These are phyloP conservation scores for Dryoscopus gambensis DNA, from an alignment of 2,113 vertebrate species.

Conservation along the genomic window DNA sequence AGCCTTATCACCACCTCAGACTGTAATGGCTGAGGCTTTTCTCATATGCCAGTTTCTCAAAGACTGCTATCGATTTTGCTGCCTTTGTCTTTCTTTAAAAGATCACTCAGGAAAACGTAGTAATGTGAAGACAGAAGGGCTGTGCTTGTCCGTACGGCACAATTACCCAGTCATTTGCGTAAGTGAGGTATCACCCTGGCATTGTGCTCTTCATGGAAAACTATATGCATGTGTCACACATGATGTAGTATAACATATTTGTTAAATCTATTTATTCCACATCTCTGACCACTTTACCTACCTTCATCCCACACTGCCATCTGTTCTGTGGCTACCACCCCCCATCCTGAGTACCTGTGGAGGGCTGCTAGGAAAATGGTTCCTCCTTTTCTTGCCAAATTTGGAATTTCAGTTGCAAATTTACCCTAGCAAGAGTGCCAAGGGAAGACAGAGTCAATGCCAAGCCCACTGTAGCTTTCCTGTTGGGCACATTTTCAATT, in stretches of 20 bases:
- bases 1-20: background rate
- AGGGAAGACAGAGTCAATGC: slow-evolving; percentile 16
- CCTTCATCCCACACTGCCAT: slow-evolving; percentile 34
- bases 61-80: background rate
- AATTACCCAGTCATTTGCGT: background rate
- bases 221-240: slow-evolving; percentile 14
- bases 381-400: slow-evolving; percentile 54
- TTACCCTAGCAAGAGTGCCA: slow-evolving; percentile 30
- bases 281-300: slow-evolving; percentile 19
- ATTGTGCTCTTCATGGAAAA: background rate
- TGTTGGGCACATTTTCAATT: background rate
- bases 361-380: slow-evolving; percentile 35
- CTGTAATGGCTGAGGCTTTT: background rate
- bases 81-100: slow-evolving; percentile 1
- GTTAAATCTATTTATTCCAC: slow-evolving; percentile 30
- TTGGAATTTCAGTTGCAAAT: slow-evolving; percentile 52
- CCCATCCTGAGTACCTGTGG: slow-evolving; percentile 14
- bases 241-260: slow-evolving; percentile 9
- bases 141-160: background rate
- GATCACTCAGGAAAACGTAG: background rate
- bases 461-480: background rate
- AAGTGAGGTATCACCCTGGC: background rate
- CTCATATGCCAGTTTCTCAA: background rate
- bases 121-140: background rate
- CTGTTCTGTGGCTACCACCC: slow-evolving; percentile 33